Evolutionary conservation across 2,113 vertebrate genomes (phyloP).

Genomic region (Mandrillus leucophaeus): DNA sequence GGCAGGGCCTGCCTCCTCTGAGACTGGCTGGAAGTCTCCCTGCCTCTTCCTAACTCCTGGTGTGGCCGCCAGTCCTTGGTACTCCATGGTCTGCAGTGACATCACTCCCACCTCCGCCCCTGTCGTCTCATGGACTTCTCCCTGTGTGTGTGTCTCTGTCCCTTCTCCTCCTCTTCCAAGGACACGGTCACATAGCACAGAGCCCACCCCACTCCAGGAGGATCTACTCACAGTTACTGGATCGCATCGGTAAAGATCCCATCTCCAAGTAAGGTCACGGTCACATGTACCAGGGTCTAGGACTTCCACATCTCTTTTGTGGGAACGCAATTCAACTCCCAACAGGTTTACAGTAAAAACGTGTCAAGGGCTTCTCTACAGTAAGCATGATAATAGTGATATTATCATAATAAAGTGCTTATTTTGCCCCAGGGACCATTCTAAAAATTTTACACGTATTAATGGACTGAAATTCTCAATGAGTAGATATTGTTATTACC

Average conservation of each 20-base stretch:
- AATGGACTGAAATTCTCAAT: not conserved
- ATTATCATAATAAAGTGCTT: not conserved
- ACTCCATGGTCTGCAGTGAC: not conserved
- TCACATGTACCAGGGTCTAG: not conserved
- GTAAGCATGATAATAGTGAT: not conserved
- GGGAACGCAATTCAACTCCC: not conserved
- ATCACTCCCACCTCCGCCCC: not conserved
- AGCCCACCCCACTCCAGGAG: not conserved
- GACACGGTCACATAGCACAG: not conserved
- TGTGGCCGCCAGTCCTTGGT: fast-evolving
- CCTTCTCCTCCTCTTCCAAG: not conserved
- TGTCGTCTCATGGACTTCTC: not conserved
- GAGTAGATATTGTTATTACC: not conserved
- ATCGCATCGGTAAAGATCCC: not conserved
- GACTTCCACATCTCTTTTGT: not conserved
- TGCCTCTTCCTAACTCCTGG: not conserved
- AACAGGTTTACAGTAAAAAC: not conserved
- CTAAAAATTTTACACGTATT: not conserved
- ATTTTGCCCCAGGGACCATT: too few species aligned
- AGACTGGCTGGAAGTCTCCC: not conserved
- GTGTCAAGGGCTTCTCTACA: not conserved
- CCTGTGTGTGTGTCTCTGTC: not conserved
- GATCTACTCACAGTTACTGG: not conserved
- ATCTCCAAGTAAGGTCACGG: not conserved
- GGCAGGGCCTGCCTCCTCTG: not conserved